phyloP scores from a whole-genome alignment of 2,113 vertebrate species.

The Xyliphius kryptos region DNA sequence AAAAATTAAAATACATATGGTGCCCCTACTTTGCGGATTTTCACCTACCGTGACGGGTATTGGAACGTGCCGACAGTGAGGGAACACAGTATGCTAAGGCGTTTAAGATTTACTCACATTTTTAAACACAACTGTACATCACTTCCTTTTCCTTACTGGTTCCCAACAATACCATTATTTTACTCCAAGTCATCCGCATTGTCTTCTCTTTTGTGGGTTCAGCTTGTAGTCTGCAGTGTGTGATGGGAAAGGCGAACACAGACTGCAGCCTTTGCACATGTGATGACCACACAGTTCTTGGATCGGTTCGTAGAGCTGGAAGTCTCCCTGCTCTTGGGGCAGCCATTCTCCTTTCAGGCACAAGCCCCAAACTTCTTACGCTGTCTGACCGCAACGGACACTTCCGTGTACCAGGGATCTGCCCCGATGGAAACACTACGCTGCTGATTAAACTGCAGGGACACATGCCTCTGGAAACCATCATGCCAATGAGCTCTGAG shows the following conservation, averaged over 20 bases:
- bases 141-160: too few species aligned
- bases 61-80: too few species aligned
- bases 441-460: slow-evolving; percentile 76
- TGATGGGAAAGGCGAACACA: slow-evolving; percentile 75
- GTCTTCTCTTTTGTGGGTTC: slow-evolving; percentile 15
- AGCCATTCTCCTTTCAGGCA: slow-evolving; percentile 64
- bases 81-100: too few species aligned
- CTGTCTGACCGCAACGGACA: slow-evolving; percentile 72
- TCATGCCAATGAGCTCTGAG: slow-evolving; percentile 60
- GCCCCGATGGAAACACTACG: slow-evolving; percentile 78
- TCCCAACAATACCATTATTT: too few species aligned
- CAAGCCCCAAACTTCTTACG: slow-evolving; percentile 70
- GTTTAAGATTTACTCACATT: too few species aligned
- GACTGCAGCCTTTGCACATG: slow-evolving; percentile 86
- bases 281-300: slow-evolving; percentile 73
- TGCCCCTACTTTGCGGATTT: too few species aligned
- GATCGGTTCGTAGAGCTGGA: slow-evolving; percentile 75
- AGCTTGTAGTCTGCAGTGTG: slow-evolving; percentile 80
- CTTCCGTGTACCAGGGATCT: slow-evolving; percentile 81
- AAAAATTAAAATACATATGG: too few species aligned
- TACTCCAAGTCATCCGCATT: too few species aligned
- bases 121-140: too few species aligned
- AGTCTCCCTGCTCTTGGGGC: slow-evolving; percentile 72
- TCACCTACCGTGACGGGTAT: too few species aligned
- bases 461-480: slow-evolving; percentile 59